Percentiles rank a stretch among this genome's conserved stretches.
These are phyloP conservation scores for Pangasius krempfi DNA, from an alignment of 2,797 vertebrate genomes.

Conservation along the genomic window DNA sequence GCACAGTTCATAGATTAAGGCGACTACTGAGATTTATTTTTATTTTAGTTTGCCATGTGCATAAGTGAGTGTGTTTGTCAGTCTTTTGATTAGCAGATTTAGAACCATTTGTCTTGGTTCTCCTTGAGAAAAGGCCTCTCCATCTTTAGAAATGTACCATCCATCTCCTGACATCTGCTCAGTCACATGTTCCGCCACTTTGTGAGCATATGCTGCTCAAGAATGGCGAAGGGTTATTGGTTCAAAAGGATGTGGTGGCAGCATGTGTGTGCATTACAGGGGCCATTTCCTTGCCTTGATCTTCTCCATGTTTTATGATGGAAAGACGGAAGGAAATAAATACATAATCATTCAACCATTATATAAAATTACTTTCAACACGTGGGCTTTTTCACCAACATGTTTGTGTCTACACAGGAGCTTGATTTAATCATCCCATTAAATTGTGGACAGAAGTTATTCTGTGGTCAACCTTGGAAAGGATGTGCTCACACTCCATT, in stretches of 20 bases:
- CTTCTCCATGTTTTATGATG: conserved; percentile 38
- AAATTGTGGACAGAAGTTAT: conserved; percentile 43
- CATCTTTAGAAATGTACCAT: conserved; percentile 10
- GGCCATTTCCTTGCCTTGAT: conserved; percentile 44
- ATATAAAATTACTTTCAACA: conserved; percentile 33
- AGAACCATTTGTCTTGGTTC: conserved; percentile 15
- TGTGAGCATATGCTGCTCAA: conserved; percentile 24
- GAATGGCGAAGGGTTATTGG: conserved; percentile 17
- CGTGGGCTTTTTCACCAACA: conserved; percentile 11
- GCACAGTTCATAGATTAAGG: conserved; percentile 1
- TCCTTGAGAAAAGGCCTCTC: conserved; percentile 18
- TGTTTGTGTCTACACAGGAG: conserved; percentile 11
- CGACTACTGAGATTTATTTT: background rate
- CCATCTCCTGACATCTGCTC: conserved; percentile 4
- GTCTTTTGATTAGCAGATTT: conserved; percentile 14
- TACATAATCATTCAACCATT: conserved; percentile 37
- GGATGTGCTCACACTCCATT: conserved; percentile 42
- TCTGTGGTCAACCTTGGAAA: conserved; percentile 38
- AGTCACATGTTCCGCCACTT: conserved; percentile 20
- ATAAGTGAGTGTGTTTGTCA: background rate
- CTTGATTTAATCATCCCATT: conserved; percentile 40
- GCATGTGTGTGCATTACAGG: conserved; percentile 32
- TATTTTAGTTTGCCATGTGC: background rate
- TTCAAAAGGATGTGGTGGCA: conserved; percentile 36
- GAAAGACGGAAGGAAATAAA: conserved; percentile 36